Base-by-base conservation (phyloP, 2,113 vertebrate genomes). In the Ancistrus triradiatus region DNA sequence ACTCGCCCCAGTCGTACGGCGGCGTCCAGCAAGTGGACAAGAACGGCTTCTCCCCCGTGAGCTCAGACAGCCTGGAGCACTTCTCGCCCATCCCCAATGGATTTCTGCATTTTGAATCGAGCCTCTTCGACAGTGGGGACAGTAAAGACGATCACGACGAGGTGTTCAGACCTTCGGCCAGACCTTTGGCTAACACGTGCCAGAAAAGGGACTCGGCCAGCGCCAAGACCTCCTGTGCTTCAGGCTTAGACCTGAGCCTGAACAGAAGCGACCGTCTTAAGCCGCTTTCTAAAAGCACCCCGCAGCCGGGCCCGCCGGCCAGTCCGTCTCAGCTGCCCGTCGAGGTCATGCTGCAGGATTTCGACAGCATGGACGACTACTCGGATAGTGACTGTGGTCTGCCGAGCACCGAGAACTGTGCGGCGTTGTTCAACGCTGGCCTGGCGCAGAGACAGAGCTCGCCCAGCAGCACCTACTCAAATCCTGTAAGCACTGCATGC, bases 41-140 rank as follows among this genome's bases (percentile, higher is more conserved):
- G 38, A 85, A 84, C 3, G 78, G 80, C 21, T 86, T 87, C 70
- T 81, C 85, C 11, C 75, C 80, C n/a, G 70, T 72, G 55, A 84
- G 82, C 31, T 74, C 81, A 0, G 85, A 84, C 63, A 84, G 82
- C 63, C 47, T 85, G 25, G 81, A 85, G 60, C 72, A 38, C 57
- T 81, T 84, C 38, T 83, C 83, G 2, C 77, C 85, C 37, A 78
- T 85, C 56, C 70, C 83, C 1, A 86, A 86, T 9, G 86, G 85
- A 18, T 83, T 74, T 74, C 72, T 90, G 77, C 87, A 89, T 84
- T 90, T 89, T 49, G 86, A 78, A 62, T 87, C 87, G 8, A 85
- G 77, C 1, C 76, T 89, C 69, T 89, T 89, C 57, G 86, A 86
- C 77, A 84, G 79, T 55, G 74, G 78, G 15, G 83, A 85, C 56